phyloP scores from a whole-genome alignment of 1,140 invertebrate genomes.

The Gryon sp. region DNA sequence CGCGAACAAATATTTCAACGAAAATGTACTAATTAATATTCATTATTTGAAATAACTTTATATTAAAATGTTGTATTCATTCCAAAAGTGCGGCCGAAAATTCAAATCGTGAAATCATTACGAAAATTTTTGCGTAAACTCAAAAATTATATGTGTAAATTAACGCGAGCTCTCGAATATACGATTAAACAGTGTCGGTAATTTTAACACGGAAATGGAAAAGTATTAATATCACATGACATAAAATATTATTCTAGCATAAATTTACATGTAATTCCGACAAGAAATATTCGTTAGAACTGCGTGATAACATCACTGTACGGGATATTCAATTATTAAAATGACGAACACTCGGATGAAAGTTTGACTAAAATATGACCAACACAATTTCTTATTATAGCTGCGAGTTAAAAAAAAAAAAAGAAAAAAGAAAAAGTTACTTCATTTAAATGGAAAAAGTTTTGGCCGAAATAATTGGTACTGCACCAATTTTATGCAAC shows the following conservation, averaged over 20 bases:
- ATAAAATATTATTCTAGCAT: constrained; percentile 65
- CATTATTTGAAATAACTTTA: no score
- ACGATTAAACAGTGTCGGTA: constrained; percentile 49
- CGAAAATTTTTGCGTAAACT: constrained; percentile 27
- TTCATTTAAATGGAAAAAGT: constrained; percentile 59
- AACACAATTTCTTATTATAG: constrained; percentile 51
- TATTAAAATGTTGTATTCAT: no score
- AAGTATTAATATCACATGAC: constrained; percentile 65
- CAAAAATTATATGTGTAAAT: constrained; percentile 52
- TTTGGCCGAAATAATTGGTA: constrained; percentile 55
- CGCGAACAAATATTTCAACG: no score
- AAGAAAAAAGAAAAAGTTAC: constrained; percentile 56
- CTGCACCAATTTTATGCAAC: no score
- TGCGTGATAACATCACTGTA: constrained; percentile 59
- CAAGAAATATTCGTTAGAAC: constrained; percentile 64
- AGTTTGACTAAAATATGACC: constrained; percentile 62
- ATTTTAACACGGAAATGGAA: constrained; percentile 45
- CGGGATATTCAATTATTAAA: constrained; percentile 65
- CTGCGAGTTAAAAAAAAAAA: no score
- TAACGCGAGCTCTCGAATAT: constrained; percentile 20
- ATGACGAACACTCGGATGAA: constrained; percentile 60
- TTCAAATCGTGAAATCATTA: not conserved
- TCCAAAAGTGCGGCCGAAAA: no score
- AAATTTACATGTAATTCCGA: constrained; percentile 62
- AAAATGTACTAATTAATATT: no score